These are phyloP conservation scores for Natator depressus DNA, from an alignment of 2,113 vertebrate species.

Conservation along the genomic window DNA sequence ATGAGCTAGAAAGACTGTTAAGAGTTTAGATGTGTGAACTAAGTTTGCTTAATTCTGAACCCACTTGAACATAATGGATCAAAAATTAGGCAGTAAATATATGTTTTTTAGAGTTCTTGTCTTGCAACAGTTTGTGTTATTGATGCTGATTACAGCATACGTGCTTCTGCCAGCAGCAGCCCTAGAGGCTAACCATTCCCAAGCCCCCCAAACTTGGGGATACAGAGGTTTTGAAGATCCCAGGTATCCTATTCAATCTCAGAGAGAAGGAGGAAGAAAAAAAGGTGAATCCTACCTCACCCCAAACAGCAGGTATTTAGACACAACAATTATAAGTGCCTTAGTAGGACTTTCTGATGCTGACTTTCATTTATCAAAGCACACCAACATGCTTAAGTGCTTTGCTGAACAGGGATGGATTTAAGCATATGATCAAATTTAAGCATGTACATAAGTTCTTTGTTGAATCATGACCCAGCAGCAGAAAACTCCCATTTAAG, in stretches of 20 bases:
- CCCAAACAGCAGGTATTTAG: not conserved
- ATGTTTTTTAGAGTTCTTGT: not conserved
- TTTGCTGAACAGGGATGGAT: not conserved
- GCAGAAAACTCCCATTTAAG: not conserved
- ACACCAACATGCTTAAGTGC: not conserved
- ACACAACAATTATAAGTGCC: too few species aligned
- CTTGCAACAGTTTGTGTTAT: not conserved
- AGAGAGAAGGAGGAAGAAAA: not conserved
- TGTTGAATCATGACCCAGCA: not conserved
- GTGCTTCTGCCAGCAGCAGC: not conserved
- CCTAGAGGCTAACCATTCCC: not conserved
- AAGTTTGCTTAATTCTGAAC: constrained; percentile 39
- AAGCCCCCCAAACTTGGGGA: not conserved
- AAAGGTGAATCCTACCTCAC: not conserved
- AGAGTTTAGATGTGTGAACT: constrained; percentile 45
- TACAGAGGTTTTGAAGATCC: fast-evolving
- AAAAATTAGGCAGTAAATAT: not conserved
- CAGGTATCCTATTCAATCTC: not conserved
- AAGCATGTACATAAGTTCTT: not conserved
- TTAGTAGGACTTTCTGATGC: not conserved
- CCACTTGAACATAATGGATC: not conserved
- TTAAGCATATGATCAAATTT: not conserved
- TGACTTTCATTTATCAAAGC: not conserved
- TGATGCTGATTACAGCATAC: not conserved
- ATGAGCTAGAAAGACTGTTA: constrained; percentile 40